Conservation (phyloP, 2,888 invertebrate species). For the Uropetala carovei region DNA sequence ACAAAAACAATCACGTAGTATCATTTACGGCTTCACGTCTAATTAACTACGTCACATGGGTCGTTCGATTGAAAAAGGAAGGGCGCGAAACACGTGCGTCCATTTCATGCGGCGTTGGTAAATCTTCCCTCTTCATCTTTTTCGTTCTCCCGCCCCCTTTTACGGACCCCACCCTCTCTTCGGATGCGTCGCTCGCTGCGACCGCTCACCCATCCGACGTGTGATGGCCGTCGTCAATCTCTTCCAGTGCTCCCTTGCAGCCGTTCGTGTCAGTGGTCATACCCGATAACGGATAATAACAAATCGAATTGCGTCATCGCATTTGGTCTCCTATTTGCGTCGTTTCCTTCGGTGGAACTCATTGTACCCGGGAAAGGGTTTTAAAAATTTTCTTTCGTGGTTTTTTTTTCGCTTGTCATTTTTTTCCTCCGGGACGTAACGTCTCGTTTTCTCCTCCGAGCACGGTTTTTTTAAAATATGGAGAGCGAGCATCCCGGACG, state of each 20-base stretch:
- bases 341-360: background rate
- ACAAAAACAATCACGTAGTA: background rate
- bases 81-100: conserved; percentile 2
- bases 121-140: background rate
- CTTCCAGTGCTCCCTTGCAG: background rate
- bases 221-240: background rate
- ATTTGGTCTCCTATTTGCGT: background rate
- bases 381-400: no score
- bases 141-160: background rate
- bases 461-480: no score
- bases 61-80: no score
- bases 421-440: no score
- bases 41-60: background rate
- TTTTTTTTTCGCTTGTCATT: no score
- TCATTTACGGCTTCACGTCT: background rate
- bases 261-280: conserved; percentile 1
- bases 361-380: background rate
- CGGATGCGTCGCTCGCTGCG: background rate
- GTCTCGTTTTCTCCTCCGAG: no score
- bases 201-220: background rate
- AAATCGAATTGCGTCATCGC: background rate
- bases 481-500: no score
- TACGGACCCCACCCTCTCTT: background rate
- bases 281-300: background rate
- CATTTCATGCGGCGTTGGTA: background rate